Evolutionary conservation across 1,140 invertebrate species (phyloP).

Genomic region (Drosophila sp.): DNA sequence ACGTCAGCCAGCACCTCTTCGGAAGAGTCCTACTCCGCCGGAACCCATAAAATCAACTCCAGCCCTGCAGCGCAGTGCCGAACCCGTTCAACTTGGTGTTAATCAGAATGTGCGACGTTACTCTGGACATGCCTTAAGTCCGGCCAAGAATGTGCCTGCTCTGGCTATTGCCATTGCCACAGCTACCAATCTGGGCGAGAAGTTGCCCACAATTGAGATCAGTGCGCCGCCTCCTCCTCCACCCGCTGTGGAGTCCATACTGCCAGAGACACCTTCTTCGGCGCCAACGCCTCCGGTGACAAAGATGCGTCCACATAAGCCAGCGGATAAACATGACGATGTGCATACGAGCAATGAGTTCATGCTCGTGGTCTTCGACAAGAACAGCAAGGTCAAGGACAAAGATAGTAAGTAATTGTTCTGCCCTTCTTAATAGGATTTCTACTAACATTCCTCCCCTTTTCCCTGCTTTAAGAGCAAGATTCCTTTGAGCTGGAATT

Average conservation of each 20-base stretch:
- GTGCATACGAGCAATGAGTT: constrained; percentile 88
- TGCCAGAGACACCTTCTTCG: constrained; percentile 29
- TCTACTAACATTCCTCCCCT: neutral
- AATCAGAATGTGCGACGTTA: constrained; percentile 75
- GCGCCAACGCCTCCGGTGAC: constrained; percentile 29
- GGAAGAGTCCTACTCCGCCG: constrained; percentile 74
- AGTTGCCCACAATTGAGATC: constrained; percentile 76
- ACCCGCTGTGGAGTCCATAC: constrained; percentile 12
- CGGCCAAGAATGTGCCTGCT: constrained; percentile 72
- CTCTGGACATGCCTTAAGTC: constrained; percentile 68
- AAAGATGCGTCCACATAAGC: constrained; percentile 44
- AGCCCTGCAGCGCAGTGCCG: constrained; percentile 71
- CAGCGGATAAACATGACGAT: constrained; percentile 76
- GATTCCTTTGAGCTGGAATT: constrained; percentile 87
- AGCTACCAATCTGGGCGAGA: constrained; percentile 49
- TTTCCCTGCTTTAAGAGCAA: constrained; percentile 79
- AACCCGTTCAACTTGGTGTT: constrained; percentile 73
- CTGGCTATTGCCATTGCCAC: constrained; percentile 76
- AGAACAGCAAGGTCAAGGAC: constrained; percentile 84
- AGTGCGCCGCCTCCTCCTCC: constrained; percentile 66
- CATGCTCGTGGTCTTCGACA: constrained; percentile 91
- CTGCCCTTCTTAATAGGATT: neutral
- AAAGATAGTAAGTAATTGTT: constrained; percentile 84
- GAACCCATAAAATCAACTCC: constrained; percentile 69
- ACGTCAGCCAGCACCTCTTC: constrained; percentile 39